Conservation (phyloP, 1,140 invertebrate species). For the Caenorhabditis brenneri region DNA sequence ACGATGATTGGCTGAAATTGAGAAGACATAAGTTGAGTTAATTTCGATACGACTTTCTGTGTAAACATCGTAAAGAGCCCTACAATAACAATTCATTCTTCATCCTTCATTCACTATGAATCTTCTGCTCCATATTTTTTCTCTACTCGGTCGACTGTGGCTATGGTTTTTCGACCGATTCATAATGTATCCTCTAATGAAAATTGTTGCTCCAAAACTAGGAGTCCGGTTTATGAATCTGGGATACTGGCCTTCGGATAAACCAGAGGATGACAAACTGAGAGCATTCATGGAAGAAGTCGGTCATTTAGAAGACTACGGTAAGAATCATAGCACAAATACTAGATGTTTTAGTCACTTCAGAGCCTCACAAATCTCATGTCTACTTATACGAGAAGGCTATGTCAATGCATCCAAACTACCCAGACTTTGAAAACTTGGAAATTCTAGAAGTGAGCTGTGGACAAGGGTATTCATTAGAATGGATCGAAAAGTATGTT, state of each 20-base stretch:
- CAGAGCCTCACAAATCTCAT: not conserved
- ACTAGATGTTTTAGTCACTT: no score
- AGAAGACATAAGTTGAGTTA: not conserved
- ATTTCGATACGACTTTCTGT: not conserved
- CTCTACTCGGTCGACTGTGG: slow-evolving; percentile 28
- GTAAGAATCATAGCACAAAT: not conserved
- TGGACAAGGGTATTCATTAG: slow-evolving; percentile 27
- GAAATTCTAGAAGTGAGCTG: slow-evolving; percentile 35
- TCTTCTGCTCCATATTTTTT: not conserved
- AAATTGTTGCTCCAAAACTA: not conserved
- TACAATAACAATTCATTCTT: not conserved
- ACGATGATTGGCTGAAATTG: slow-evolving; percentile 44
- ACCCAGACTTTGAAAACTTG: not conserved
- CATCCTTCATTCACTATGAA: not conserved
- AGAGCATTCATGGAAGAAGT: not conserved
- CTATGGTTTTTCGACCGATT: slow-evolving; percentile 43
- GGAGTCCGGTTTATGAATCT: slow-evolving; percentile 48
- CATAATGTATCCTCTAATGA: slow-evolving; percentile 46
- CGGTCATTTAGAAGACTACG: not conserved
- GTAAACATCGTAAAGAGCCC: not conserved
- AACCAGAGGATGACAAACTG: not conserved
- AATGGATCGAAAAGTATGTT: slow-evolving; percentile 44
- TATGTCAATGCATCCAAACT: slow-evolving; percentile 17
- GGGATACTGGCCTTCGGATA: slow-evolving; percentile 24
- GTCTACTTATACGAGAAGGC: slow-evolving; percentile 42